Evolutionary conservation across 37 sponge, comb jelly and placozoan genomes (phyloP).

Genomic region (Hormiphora californensis): DNA sequence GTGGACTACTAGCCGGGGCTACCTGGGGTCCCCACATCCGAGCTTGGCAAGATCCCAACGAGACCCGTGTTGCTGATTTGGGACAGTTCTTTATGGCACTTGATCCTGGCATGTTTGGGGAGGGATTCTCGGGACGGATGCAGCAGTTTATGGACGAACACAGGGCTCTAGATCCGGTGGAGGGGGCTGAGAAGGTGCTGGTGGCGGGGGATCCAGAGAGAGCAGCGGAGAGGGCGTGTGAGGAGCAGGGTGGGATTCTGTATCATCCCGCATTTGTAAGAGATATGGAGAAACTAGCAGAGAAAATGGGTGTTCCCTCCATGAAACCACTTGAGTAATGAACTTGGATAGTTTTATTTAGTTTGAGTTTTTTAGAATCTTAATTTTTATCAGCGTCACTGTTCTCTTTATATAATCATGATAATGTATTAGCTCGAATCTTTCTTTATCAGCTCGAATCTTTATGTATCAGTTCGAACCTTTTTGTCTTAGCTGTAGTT

Average conservation of each 20-base stretch:
- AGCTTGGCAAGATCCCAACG: constrained; percentile 59
- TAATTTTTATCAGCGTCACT: too few species aligned
- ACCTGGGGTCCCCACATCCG: constrained; percentile 68
- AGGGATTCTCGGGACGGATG: constrained; percentile 66
- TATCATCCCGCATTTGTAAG: constrained; percentile 68
- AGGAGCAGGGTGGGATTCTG: constrained; percentile 63
- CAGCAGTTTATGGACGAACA: constrained; percentile 65
- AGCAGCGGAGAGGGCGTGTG: constrained; percentile 54
- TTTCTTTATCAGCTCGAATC: too few species aligned
- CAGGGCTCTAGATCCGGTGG: constrained; percentile 73
- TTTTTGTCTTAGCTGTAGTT: too few species aligned
- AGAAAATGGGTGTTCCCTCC: too few species aligned
- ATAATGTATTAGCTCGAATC: too few species aligned
- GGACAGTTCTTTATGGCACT: constrained; percentile 84
- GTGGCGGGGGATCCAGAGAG: constrained; percentile 89
- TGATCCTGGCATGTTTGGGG: constrained; percentile 73
- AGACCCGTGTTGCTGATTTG: constrained; percentile 59
- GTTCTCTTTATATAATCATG: too few species aligned
- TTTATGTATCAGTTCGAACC: too few species aligned
- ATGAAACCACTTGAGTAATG: too few species aligned
- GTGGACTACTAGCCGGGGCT: constrained; percentile 79
- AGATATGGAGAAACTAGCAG: too few species aligned
- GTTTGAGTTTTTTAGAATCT: too few species aligned
- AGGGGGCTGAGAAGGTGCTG: constrained; percentile 66
- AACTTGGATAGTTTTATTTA: too few species aligned